Evolutionary conservation across 64 coral and sea anemone genomes (phyloP).

Genomic region (Stichodactyla helianthus): DNA sequence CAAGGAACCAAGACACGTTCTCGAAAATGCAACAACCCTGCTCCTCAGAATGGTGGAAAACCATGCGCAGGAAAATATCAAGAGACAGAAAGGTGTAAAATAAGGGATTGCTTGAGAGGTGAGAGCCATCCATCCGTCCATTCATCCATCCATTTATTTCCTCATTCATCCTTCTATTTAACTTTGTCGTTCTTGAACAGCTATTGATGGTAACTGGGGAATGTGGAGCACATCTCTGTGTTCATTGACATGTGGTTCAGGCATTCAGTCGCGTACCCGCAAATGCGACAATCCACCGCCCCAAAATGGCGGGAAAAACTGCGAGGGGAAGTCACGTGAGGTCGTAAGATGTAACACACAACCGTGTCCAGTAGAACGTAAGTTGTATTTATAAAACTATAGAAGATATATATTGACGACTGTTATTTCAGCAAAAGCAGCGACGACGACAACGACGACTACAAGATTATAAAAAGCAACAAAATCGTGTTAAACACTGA

Average conservation of each 20-base stretch:
- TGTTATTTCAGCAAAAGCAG: not conserved
- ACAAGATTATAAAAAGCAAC: too few species aligned
- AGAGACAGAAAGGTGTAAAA: constrained; percentile 20
- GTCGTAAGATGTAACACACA: not conserved
- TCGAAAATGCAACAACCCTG: constrained; percentile 61
- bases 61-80: constrained; percentile 23
- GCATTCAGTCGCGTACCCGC: not conserved
- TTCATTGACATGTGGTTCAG: constrained; percentile 31
- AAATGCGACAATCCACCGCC: constrained; percentile 33
- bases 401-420: not conserved
- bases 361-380: constrained; percentile 8
- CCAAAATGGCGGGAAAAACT: constrained; percentile 18
- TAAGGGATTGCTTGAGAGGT: not conserved
- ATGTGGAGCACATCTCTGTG: constrained; percentile 8
- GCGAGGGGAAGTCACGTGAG: constrained; percentile 6
- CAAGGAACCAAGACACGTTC: constrained; percentile 15
- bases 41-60: constrained; percentile 54
- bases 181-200: not conserved
- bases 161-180: not conserved
- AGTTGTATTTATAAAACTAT: not conserved
- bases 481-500: too few species aligned
- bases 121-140: too few species aligned
- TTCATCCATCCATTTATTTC: too few species aligned
- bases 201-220: constrained; percentile 32
- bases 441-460: not conserved